A percentile compares a stretch with the other conserved stretches of the same genome.
phyloP scores from a whole-genome alignment of 2,113 vertebrate genomes.

The Nerophis ophidion region DNA sequence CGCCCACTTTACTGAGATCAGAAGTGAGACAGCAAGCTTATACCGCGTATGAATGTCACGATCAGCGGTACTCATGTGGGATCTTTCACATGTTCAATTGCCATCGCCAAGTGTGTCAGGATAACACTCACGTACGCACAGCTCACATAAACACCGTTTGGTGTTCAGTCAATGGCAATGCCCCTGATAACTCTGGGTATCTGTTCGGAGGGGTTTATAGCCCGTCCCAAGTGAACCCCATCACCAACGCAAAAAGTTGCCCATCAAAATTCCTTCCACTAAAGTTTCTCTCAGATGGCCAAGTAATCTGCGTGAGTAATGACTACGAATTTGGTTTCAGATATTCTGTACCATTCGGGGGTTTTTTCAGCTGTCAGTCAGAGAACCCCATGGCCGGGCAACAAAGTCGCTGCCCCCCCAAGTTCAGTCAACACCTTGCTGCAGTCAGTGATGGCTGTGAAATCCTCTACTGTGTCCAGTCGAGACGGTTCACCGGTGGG shows the following conservation, averaged over 20 bases:
- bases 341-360: slow-evolving; percentile 78
- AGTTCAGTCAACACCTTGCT: slow-evolving; percentile 84
- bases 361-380: slow-evolving; percentile 85
- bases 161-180: slow-evolving; percentile 55
- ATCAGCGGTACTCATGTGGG: slow-evolving; percentile 32
- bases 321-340: slow-evolving; percentile 72
- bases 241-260: slow-evolving; percentile 79
- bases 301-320: slow-evolving; percentile 76
- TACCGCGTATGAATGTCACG: slow-evolving; percentile 70
- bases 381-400: slow-evolving; percentile 69
- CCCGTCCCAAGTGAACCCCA: slow-evolving; percentile 65
- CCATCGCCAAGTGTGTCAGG: slow-evolving; percentile 49
- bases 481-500: slow-evolving; percentile 73
- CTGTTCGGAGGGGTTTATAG: slow-evolving; percentile 86
- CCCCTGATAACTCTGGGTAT: slow-evolving; percentile 63
- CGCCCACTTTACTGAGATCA: slow-evolving; percentile 58
- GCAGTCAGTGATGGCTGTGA: slow-evolving; percentile 84
- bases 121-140: slow-evolving; percentile 67
- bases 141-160: slow-evolving; percentile 77
- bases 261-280: slow-evolving; percentile 65
- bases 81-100: neutral
- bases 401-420: slow-evolving; percentile 71
- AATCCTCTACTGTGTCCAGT: slow-evolving; percentile 81
- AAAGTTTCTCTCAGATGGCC: slow-evolving; percentile 72
- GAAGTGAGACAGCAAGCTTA: slow-evolving; percentile 76